phyloP scores from a whole-genome alignment of 2,113 vertebrate genomes.

The Ellobius talpinus region DNA sequence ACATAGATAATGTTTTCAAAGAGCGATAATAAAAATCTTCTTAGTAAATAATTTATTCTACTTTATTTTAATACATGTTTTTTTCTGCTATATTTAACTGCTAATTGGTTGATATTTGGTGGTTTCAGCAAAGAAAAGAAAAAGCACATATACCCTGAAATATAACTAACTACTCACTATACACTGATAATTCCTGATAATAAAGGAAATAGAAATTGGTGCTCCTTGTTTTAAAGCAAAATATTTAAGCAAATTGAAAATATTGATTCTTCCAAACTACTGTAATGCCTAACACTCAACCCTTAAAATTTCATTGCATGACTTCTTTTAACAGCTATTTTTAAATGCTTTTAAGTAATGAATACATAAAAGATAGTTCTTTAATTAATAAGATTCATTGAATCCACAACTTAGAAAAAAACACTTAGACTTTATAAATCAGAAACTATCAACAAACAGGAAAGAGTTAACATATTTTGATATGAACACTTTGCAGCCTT shows the following conservation, averaged over 20 bases:
- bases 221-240: conserved; percentile 1
- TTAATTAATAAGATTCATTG: background rate
- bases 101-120: background rate
- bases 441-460: background rate
- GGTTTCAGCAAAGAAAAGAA: background rate
- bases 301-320: background rate
- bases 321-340: background rate
- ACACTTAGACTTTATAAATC: background rate
- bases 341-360: background rate
- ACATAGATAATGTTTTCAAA: background rate
- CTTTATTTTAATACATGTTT: background rate
- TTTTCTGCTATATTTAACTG: background rate
- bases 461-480: background rate
- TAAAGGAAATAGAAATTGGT: background rate
- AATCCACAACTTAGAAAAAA: background rate
- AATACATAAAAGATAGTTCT: background rate
- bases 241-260: background rate
- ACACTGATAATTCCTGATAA: background rate
- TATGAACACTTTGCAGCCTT: background rate
- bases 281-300: background rate
- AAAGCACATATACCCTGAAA: background rate
- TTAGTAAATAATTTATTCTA: background rate
- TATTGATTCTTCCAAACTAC: background rate
- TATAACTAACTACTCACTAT: background rate
- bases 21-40: fast-evolving